Evolutionary conservation across 2,888 invertebrate genomes (phyloP).

Genomic region (Lasioglossum oenotherae): DNA sequence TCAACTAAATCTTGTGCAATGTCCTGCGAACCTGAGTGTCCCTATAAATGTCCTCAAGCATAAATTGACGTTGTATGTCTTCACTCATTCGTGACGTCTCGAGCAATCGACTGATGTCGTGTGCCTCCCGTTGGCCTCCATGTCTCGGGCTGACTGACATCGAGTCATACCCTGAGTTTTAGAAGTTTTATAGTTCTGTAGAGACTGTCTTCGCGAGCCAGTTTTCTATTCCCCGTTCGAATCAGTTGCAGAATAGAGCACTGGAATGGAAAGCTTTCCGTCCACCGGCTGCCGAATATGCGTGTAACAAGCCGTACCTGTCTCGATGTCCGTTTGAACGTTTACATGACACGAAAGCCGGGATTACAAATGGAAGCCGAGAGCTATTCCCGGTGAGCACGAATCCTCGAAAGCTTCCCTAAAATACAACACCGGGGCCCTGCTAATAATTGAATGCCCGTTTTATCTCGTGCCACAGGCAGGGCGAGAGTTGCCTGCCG

Average conservation of each 20-base stretch:
- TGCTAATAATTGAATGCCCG: slow-evolving; percentile 52
- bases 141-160: not conserved
- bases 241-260: not conserved
- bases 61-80: not conserved
- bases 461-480: slow-evolving; percentile 21
- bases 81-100: not conserved
- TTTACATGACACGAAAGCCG: slow-evolving; percentile 70
- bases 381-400: slow-evolving; percentile 59
- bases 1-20: not conserved
- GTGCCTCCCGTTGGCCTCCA: not conserved
- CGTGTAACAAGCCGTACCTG: slow-evolving; percentile 69
- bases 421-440: slow-evolving; percentile 42
- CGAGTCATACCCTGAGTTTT: not conserved
- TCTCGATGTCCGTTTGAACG: slow-evolving; percentile 68
- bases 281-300: slow-evolving; percentile 45
- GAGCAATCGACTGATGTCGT: not conserved
- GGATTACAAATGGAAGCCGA: slow-evolving; percentile 64
- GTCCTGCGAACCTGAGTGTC: not conserved
- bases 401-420: slow-evolving; percentile 58
- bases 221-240: not conserved
- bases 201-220: slow-evolving; percentile 32
- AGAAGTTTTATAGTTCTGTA: slow-evolving; percentile 16
- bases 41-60: not conserved
- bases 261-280: slow-evolving; percentile 47
- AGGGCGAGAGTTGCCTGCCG: not conserved